Evolutionary conservation across 1,140 invertebrate species (phyloP).

Genomic region (Neodiprion pinetum): DNA sequence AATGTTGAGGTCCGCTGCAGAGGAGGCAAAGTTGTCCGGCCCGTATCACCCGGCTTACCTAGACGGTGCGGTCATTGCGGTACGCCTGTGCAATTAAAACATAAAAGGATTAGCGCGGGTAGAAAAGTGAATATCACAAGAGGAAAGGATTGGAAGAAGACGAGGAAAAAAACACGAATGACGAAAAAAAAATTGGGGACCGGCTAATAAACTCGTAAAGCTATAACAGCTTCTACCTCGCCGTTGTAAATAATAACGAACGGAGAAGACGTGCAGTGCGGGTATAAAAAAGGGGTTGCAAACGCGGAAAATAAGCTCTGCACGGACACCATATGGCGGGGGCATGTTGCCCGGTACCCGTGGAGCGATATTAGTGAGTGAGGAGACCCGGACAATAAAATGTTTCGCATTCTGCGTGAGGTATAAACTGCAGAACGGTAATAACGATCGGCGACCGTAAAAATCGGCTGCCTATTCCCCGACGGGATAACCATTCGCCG

Average conservation of each 20-base stretch:
- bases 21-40: too few species aligned
- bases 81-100: neutral
- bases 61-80: neutral
- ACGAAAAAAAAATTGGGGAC: neutral
- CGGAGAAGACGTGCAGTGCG: neutral
- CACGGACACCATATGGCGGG: neutral
- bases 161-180: neutral
- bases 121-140: too few species aligned
- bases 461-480: neutral
- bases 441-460: conserved; percentile 3
- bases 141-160: too few species aligned
- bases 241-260: neutral
- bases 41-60: neutral
- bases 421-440: neutral
- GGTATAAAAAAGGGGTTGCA: neutral
- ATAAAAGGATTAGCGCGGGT: conserved; percentile 1
- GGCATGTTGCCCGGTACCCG: neutral
- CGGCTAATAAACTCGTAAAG: conserved; percentile 1
- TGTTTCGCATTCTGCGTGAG: neutral
- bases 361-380: neutral
- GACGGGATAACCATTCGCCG: neutral
- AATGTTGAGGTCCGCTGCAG: too few species aligned
- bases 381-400: neutral
- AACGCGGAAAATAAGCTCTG: neutral
- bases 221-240: neutral